Percentiles rank a stretch among this genome's conserved stretches.
phyloP scores from a whole-genome alignment of 1,140 invertebrate species.

The Brachionus koreanus region DNA sequence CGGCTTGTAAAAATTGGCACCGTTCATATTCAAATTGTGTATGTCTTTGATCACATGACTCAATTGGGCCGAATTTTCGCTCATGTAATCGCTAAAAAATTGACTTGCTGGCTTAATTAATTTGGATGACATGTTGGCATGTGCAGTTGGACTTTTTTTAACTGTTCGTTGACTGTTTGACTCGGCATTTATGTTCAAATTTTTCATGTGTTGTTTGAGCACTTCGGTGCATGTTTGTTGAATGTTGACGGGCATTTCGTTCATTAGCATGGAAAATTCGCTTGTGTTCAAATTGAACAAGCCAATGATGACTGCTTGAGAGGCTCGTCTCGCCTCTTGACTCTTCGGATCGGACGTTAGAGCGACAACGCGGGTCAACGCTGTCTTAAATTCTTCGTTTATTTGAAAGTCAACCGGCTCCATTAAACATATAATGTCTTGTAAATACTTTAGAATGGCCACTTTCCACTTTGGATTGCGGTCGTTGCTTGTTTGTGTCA shows the following conservation, averaged over 20 bases:
- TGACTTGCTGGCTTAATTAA: background rate
- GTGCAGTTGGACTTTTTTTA: constrained; percentile 48
- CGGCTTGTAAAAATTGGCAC: constrained; percentile 54
- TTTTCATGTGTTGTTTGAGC: constrained; percentile 74
- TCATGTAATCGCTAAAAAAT: constrained; percentile 32
- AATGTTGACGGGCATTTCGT: constrained; percentile 74
- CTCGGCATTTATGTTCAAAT: constrained; percentile 47
- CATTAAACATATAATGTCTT: constrained; percentile 55
- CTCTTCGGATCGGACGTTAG: constrained; percentile 62
- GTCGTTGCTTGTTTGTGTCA: constrained; percentile 81
- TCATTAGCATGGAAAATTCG: constrained; percentile 76
- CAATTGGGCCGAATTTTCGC: constrained; percentile 69
- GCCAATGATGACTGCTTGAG: constrained; percentile 73
- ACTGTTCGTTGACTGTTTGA: constrained; percentile 44
- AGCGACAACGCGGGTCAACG: constrained; percentile 61
- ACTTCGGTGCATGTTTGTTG: constrained; percentile 74
- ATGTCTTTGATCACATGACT: constrained; percentile 83
- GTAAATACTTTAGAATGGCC: constrained; percentile 58
- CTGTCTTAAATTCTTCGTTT: constrained; percentile 58
- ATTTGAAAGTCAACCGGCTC: constrained; percentile 56
- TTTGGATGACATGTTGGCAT: constrained; percentile 46
- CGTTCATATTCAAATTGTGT: constrained; percentile 76
- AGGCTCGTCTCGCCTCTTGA: constrained; percentile 71
- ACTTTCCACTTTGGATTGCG: constrained; percentile 68
- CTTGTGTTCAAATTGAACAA: constrained; percentile 84